These are phyloP conservation scores for Drosophila antonietae DNA, from an alignment of 2,888 invertebrate species.

Conservation along the genomic window DNA sequence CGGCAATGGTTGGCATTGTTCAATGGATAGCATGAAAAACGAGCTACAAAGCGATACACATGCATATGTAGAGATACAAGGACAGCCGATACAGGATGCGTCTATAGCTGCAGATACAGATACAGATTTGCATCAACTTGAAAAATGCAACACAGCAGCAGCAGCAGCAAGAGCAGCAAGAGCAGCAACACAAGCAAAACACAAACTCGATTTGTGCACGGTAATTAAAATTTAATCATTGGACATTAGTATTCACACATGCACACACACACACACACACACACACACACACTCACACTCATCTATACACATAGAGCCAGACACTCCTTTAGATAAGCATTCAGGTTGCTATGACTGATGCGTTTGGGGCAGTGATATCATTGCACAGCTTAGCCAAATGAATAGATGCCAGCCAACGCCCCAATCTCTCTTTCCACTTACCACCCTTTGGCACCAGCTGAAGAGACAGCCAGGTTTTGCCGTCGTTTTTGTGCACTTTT, in stretches of 20 bases:
- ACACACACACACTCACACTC: conserved; percentile 1
- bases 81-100: conserved; percentile 11
- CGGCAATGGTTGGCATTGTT: conserved; percentile 31
- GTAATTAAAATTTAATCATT: conserved; percentile 81
- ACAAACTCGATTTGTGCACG: conserved; percentile 73
- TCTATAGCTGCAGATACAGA: background rate
- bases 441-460: background rate
- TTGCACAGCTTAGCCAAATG: conserved; percentile 44
- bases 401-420: conserved; percentile 16
- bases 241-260: conserved; percentile 72
- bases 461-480: conserved; percentile 19
- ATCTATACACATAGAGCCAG: background rate
- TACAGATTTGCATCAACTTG: conserved; percentile 48
- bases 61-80: background rate
- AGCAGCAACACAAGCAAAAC: conserved; percentile 32
- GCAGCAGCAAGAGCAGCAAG: background rate
- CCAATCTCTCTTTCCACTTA: background rate
- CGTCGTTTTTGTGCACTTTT: conserved; percentile 33
- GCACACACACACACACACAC: conserved; percentile 19
- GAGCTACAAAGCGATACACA: background rate
- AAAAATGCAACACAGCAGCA: conserved; percentile 53
- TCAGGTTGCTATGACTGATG: conserved; percentile 47
- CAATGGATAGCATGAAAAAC: conserved; percentile 32
- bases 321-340: conserved; percentile 21
- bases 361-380: conserved; percentile 35